Base-by-base conservation (phyloP, 2,113 vertebrate species). In the Clarias batrachus region DNA sequence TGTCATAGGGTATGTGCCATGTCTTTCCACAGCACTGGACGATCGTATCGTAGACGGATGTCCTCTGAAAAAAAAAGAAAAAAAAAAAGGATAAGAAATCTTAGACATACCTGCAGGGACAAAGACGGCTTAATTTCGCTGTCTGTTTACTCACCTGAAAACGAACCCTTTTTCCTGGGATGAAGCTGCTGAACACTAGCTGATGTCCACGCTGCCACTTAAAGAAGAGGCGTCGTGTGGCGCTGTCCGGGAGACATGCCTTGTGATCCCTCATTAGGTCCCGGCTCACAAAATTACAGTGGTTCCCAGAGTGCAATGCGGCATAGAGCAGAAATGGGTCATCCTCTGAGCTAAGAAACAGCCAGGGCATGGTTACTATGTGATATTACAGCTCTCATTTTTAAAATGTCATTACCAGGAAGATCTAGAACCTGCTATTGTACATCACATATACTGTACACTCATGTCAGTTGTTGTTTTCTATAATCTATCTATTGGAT, bases 151-250 rank as follows among this genome's bases (percentile, higher is more conserved):
- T 94, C 93, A 99, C 98, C 97, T 93, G 92, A 93, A 99, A 97
- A 0, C 56, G 71, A 6, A 98, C 89, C 81, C 11, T 92, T 80
- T 88, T 93, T 81, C 92, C 91, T 10, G 86, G 59, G 0, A 87
- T 8, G 3, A 88, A 88, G 11, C 19, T 88, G 1, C 2, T 82
- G 81, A 97, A 68, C 0, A 89, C 95, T 56, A 99, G 91, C 88
- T 99, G 98, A 91, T 98, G 98, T 23, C 97, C 97, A 59, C 96
- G 96, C 91, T 99, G 98, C 98, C 98, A 99, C 92, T 99, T 99
- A 83, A 97, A 98, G 92, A 99, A 99, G 17, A 99, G 95, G 2
- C 90, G 95, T 27, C 94, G 94, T 0, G 93, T 95, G 87, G 87
- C 74, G 0, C 56, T 91, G 56, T 97, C 95, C 0, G 94, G 78